Evolutionary conservation across 2,888 invertebrate species (phyloP).

Genomic region (Arctia plantaginis): DNA sequence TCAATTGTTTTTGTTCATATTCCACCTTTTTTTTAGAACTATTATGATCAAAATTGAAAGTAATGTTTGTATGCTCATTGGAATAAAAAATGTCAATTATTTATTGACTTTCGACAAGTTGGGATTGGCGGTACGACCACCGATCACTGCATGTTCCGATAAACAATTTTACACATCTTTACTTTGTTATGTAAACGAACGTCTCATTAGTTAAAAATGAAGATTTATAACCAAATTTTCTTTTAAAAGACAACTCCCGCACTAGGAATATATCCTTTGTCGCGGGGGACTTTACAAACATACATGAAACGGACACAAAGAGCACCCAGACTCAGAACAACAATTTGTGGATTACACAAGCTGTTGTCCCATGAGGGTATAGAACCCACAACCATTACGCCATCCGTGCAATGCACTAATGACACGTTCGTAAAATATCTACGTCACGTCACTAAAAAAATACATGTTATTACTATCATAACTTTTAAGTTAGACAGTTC

Average conservation of each 20-base stretch:
- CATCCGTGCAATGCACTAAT: neutral
- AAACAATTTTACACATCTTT: neutral
- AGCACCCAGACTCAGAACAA: no score
- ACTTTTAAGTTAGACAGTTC: neutral
- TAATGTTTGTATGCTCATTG: neutral
- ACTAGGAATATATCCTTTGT: no score
- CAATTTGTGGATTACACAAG: no score
- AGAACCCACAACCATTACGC: no score
- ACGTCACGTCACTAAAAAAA: neutral
- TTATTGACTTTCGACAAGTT: neutral
- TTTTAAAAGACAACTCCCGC: no score
- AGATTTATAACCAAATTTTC: no score
- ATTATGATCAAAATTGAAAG: no score
- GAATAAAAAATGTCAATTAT: neutral
- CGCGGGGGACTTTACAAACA: no score
- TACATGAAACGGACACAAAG: no score
- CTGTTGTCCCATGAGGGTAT: no score
- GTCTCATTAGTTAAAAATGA: no score
- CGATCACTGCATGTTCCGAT: neutral
- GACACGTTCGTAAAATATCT: neutral
- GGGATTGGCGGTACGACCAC: no score
- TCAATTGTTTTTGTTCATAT: neutral
- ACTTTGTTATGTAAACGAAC: neutral
- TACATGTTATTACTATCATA: neutral
- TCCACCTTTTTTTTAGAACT: neutral